Evolutionary conservation across 2,888 invertebrate species (phyloP), one percentile per base, ranked within the genome.

Genomic region (Dynastes tityus): DNA sequence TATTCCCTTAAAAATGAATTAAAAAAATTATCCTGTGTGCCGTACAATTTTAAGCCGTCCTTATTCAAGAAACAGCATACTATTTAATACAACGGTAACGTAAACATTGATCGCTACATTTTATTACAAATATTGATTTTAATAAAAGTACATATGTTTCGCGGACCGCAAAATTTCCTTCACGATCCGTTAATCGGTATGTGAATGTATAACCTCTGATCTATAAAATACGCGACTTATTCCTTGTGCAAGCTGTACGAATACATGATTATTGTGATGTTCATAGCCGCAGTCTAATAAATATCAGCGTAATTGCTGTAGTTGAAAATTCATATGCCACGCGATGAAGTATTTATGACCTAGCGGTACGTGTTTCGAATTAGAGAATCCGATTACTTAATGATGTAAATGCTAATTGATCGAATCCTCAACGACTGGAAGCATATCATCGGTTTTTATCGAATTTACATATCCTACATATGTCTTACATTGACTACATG

Each of bases 251-350:
- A 67, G 3, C 8, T 27, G 40, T 65, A 88, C 87, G 88, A 88
- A 88, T 88, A 88, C 87, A 85, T 88, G 87, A 86, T 87, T 86
- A 86, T 86, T 85, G 85, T 86, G 83, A 86, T 85, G 51, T 29
- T 53, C 32, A 29, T 68, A 29, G 27, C 51, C 13, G 68, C 68
- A 29, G 27, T 68, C 68, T 68, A 68, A 68, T 68, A 68, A 68
- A 68, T 68, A 68, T 51, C 29, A 29, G 11, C 51, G 27, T 68
- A 68, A 68, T 68, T 68, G 68, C 37, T 65, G 65, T 51, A 68
- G 51, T 51, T 68, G 68, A 68, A 68, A 68, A 68, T 68, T 68
- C 68, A 68, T 68, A 68, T 68, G 68, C 49, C 51, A 68, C 51
- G 49, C 49, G 11, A 22, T 68, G 68, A 68, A 51, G 68, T 68